phyloP scores from a whole-genome alignment of 2,113 vertebrate genomes.

The Cynoglossus semilaevis region DNA sequence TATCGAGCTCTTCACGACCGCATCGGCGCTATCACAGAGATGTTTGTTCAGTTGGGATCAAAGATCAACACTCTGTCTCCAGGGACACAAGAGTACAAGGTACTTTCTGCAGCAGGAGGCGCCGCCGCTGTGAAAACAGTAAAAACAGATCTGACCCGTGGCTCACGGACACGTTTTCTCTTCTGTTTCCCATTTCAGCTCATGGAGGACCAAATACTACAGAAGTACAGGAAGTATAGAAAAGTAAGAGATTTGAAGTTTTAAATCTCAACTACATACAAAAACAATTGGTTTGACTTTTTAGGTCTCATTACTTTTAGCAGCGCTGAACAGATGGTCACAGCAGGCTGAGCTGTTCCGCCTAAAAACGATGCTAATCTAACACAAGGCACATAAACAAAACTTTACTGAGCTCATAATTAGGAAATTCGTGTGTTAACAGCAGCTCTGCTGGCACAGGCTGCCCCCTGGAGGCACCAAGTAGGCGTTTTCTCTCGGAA shows the following conservation, averaged over 20 bases:
- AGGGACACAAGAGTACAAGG: constrained; percentile 82
- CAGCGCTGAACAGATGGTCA: no score
- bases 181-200: constrained; percentile 67
- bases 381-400: no score
- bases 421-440: no score
- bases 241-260: constrained; percentile 82
- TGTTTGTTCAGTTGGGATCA: constrained; percentile 81
- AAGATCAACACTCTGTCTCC: constrained; percentile 80
- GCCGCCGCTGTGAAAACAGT: constrained; percentile 1
- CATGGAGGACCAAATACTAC: constrained; percentile 82
- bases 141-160: not conserved
- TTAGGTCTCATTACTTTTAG: not conserved
- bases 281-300: no score
- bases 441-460: no score
- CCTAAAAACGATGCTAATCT: no score
- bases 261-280: no score
- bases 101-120: constrained; percentile 40
- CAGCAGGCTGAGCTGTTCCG: no score
- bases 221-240: constrained; percentile 82
- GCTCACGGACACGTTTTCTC: constrained; percentile 13
- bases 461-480: no score
- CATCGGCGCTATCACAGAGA: constrained; percentile 77
- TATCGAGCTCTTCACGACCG: constrained; percentile 77
- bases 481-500: no score
- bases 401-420: no score